phyloP scores from a whole-genome alignment of 1,140 invertebrate genomes.

The Drosophila albomicans region DNA sequence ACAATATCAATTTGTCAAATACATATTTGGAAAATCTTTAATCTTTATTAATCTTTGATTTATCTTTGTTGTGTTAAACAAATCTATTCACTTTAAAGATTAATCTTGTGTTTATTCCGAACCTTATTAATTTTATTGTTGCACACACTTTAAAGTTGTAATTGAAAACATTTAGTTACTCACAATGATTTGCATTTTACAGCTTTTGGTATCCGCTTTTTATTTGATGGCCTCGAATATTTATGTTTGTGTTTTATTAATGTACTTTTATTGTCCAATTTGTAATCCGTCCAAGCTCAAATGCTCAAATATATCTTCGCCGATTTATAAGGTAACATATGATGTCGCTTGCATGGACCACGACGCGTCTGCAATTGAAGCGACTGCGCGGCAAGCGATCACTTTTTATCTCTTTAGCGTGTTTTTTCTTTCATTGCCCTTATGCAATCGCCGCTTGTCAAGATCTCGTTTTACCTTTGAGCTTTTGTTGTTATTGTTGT shows the following conservation, averaged over 20 bases:
- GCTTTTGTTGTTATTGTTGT: slow-evolving; percentile 5
- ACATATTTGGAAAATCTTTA: no score
- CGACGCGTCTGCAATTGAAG: slow-evolving; percentile 73
- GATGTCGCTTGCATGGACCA: slow-evolving; percentile 57
- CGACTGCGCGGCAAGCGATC: slow-evolving; percentile 39
- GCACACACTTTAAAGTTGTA: not conserved
- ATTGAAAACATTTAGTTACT: slow-evolving; percentile 42
- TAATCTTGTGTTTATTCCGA: not conserved
- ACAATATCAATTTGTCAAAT: not conserved
- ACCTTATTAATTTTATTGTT: not conserved
- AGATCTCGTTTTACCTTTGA: slow-evolving; percentile 57
- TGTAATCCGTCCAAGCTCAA: slow-evolving; percentile 59
- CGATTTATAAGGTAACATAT: slow-evolving; percentile 20
- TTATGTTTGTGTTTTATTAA: slow-evolving; percentile 21
- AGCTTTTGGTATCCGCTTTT: slow-evolving; percentile 27
- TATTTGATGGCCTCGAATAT: slow-evolving; percentile 47
- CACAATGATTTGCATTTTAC: slow-evolving; percentile 72
- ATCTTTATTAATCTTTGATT: no score
- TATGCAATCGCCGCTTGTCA: slow-evolving; percentile 68
- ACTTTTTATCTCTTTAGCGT: slow-evolving; percentile 66
- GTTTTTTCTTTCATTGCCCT: slow-evolving; percentile 52
- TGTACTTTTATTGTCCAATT: slow-evolving; percentile 30
- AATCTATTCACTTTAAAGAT: not conserved
- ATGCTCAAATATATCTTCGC: slow-evolving; percentile 44
- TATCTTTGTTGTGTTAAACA: no score